Percentiles rank a stretch among this genome's conserved stretches.
These are phyloP conservation scores for Maconellicoccus hirsutus DNA, from an alignment of 1,140 invertebrate genomes.

Conservation along the genomic window DNA sequence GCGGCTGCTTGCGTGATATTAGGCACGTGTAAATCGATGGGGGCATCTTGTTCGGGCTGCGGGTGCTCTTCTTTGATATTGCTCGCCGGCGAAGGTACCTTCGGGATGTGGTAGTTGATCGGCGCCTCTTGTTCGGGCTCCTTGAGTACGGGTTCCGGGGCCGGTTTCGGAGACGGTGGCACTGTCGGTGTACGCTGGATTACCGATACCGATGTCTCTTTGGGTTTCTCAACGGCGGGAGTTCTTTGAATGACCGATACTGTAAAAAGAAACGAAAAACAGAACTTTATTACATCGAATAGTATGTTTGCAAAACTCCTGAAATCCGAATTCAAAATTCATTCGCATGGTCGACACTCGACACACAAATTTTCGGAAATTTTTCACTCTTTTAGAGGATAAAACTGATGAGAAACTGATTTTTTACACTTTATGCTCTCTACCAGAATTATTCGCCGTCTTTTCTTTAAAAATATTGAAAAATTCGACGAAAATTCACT, in stretches of 20 bases:
- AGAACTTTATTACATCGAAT: not conserved
- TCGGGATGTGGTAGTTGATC: constrained; percentile 76
- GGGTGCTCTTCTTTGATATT: constrained; percentile 42
- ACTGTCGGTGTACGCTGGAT: constrained; percentile 60
- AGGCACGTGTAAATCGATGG: constrained; percentile 78
- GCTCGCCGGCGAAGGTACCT: too few species aligned
- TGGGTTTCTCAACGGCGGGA: not conserved
- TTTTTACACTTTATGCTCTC: too few species aligned
- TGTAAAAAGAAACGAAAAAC: not conserved
- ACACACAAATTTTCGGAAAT: too few species aligned
- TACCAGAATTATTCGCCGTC: too few species aligned
- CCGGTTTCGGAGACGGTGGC: constrained; percentile 41
- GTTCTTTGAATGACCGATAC: not conserved
- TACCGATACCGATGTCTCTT: constrained; percentile 44
- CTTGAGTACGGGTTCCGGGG: constrained; percentile 34
- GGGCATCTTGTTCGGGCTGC: constrained; percentile 61
- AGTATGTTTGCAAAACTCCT: too few species aligned
- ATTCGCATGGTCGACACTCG: too few species aligned
- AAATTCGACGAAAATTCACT: too few species aligned
- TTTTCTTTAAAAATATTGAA: too few species aligned
- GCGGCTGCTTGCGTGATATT: constrained; percentile 48
- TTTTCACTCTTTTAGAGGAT: too few species aligned
- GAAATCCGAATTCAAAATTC: too few species aligned
- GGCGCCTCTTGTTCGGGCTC: constrained; percentile 62
- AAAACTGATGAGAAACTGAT: too few species aligned